Evolutionary conservation across 2,888 invertebrate species (phyloP), one percentile per base, ranked within the genome.

Genomic region (Temnothorax rugatulus): DNA sequence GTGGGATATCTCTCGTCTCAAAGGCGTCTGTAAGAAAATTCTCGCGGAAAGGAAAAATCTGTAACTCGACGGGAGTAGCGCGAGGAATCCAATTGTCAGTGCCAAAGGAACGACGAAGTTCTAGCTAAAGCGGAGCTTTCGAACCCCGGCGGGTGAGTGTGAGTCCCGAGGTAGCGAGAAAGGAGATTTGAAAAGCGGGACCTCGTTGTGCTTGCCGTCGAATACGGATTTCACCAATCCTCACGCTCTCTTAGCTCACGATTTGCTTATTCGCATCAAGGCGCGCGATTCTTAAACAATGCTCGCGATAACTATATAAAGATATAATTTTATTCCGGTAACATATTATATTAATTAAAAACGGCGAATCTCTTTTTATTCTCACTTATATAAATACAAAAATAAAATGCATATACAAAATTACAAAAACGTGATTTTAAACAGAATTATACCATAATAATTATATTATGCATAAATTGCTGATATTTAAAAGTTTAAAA

Each of bases 1-100:
- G 38, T 44, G 57, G 82, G 83, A 84, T 89, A 85, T 88, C 85
- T 75, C 84, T 74, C 82, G 74, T 86, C 88, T 92, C 92, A 91
- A 92, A 92, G 91, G 91, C 87, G 87, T 84, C 88, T 87, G 86
- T 82, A 87, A 87, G 90, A 89, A 92, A 91, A 92, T 92, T 91
- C 89, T 91, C 90, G 87, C 89, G 91, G 86, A 91, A 89, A 91
- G 90, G 89, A 91, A 92, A 92, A 92, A 92, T 91, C 92, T 91
- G 92, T 92, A 92, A 92, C 92, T 92, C 91, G 89, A 86, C 86
- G 89, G 87, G 91, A 92, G 92, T 92, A 90, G 90, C 84, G 90
- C 88, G 73, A 90, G 86, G 89, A 92, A 92, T 93, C 91, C 91
- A 92, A 92, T 92, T 92, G 93, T 91, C 91, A 88, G 88, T 87